Percentiles rank a stretch among this genome's conserved stretches.
phyloP scores from a whole-genome alignment of 2,113 vertebrate species.

The Cryptomyrus ogoouensis region DNA sequence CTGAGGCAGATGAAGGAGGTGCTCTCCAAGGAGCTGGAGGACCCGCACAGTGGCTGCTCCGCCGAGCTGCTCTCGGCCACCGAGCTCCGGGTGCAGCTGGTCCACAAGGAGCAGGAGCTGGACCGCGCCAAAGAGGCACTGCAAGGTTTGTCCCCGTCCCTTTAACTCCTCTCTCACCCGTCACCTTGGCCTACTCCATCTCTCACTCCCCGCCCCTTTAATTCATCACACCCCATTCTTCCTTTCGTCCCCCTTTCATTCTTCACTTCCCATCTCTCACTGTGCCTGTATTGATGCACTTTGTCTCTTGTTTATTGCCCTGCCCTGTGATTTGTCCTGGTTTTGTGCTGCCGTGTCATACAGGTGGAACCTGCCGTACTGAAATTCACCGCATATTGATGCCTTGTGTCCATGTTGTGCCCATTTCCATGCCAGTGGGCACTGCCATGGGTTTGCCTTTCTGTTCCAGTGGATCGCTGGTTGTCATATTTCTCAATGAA shows the following conservation, averaged over 20 bases:
- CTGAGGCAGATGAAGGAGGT: slow-evolving; percentile 97
- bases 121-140: slow-evolving; percentile 89
- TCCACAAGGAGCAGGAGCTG: slow-evolving; percentile 91
- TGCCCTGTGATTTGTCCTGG: background rate
- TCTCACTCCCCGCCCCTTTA: background rate
- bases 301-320: background rate
- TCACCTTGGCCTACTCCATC: background rate
- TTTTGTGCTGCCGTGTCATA: background rate
- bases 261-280: background rate
- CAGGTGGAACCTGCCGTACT: background rate
- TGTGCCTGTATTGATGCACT: background rate
- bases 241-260: background rate
- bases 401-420: background rate
- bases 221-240: background rate
- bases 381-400: background rate
- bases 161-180: background rate
- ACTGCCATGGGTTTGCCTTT: background rate
- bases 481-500: background rate
- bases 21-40: slow-evolving; percentile 91
- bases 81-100: slow-evolving; percentile 91
- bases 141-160: slow-evolving; percentile 64
- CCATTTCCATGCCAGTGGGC: background rate
- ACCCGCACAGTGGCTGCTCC: slow-evolving; percentile 81
- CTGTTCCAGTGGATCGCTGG: background rate
- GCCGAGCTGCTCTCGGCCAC: slow-evolving; percentile 84